Evolutionary conservation across 2,113 vertebrate genomes (phyloP).

Genomic region (Colistium nudipinnis): DNA sequence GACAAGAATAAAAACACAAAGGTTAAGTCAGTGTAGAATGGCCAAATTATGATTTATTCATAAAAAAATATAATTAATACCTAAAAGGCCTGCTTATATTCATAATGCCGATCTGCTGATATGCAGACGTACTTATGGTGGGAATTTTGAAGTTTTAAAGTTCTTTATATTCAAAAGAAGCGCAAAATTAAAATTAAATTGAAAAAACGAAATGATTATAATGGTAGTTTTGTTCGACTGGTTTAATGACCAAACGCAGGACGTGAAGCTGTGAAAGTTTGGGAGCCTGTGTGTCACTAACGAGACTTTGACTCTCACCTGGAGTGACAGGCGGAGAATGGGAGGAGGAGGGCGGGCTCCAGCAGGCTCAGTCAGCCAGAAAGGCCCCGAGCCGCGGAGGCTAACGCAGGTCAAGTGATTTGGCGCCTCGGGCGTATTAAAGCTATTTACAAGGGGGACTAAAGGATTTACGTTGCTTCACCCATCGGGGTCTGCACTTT

Average conservation of each 20-base stretch:
- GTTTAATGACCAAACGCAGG: slow-evolving; percentile 70
- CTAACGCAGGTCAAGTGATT: slow-evolving; percentile 89
- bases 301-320: slow-evolving; percentile 85
- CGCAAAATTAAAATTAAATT: too few species aligned
- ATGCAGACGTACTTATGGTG: too few species aligned
- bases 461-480: slow-evolving; percentile 78
- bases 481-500: slow-evolving; percentile 61
- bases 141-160: too few species aligned
- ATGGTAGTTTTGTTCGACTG: too few species aligned
- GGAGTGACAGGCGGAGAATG: slow-evolving; percentile 85
- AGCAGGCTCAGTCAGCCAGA: slow-evolving; percentile 82
- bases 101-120: too few species aligned
- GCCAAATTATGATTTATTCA: too few species aligned
- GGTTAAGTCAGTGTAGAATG: too few species aligned
- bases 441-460: slow-evolving; percentile 84
- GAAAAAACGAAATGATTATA: too few species aligned
- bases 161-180: too few species aligned
- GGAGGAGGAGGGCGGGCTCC: slow-evolving; percentile 81
- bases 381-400: slow-evolving; percentile 78
- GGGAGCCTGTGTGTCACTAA: slow-evolving; percentile 78
- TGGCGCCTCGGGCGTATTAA: slow-evolving; percentile 88
- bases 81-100: too few species aligned
- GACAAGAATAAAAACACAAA: too few species aligned
- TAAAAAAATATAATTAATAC: too few species aligned
- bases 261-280: slow-evolving; percentile 59